Base-by-base conservation (phyloP, 2,888 invertebrate species). In the Dermolepida albohirtum region DNA sequence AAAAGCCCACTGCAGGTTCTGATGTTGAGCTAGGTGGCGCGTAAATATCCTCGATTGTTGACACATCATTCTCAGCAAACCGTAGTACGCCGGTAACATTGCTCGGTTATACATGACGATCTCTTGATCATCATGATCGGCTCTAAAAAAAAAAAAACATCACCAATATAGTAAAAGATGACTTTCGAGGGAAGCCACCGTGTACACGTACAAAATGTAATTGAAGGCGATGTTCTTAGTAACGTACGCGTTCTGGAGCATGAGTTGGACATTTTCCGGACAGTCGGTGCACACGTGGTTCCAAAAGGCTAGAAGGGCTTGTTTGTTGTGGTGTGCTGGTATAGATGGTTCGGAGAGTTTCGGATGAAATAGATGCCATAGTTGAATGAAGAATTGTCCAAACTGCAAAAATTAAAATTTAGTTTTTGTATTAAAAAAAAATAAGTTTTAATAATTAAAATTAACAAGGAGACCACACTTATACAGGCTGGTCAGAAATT, bases 1-100 rank as follows among this genome's bases (percentile, higher is more conserved):
- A 83, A 97, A 97, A 27, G 97, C 97, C 97, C 97, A 97, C 80
- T 95, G 95, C 49, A 97, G 89, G 86, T 97, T 97, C 84, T 97
- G 96, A 85, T 97, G 97, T 74, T 92, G 91, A 0, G 96, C 94
- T 66, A 97, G 86, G 78, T 93, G 90, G 64, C 95, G 88, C 5
- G 96, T 94, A 82, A 97, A 95, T 22, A 90, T 85, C 51, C 92
- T 88, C 5, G 96, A 96, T 75, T 94, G 92, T 74, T 95, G 92
- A 80, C 97, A 97, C 84, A 95, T 96, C 82, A 96, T 88, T 71
- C 96, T 88, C 76, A 97, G 85, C 67, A 97, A 86, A 49, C 96
- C 95, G 81, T 95, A 95, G 84, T 94, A 95, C 8, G 96, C 94
- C 1, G 97, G 97, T 78, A 97, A 84, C 95, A 96, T 97, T 17